phyloP scores from a whole-genome alignment of 2,113 vertebrate species.

The Nansenia antarctica region DNA sequence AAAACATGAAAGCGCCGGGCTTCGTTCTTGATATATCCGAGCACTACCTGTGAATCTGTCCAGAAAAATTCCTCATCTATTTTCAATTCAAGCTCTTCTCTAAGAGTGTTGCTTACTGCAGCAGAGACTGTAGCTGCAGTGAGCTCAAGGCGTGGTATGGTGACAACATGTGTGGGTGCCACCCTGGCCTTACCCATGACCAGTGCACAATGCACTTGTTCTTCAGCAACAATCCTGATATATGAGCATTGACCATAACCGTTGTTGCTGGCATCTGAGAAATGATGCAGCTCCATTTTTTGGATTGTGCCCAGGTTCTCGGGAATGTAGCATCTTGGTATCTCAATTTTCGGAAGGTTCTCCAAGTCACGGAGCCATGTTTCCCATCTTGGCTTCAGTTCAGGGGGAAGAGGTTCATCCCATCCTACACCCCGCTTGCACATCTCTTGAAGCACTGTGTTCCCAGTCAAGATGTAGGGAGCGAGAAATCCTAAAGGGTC shows the following conservation, averaged over 20 bases:
- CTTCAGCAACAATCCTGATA: no score
- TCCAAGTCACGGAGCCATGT: background rate
- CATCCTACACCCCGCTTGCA: conserved; percentile 7
- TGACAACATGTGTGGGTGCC: conserved; percentile 6
- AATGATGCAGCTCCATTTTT: conserved; percentile 9
- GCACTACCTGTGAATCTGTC: no score
- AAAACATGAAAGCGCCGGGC: conserved; percentile 12
- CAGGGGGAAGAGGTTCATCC: conserved; percentile 10
- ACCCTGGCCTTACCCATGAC: conserved; percentile 7
- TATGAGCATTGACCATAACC: conserved; percentile 5
- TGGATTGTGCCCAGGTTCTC: background rate
- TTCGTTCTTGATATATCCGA: no score
- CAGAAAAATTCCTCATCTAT: no score
- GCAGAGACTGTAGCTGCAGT: no score
- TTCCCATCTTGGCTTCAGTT: conserved; percentile 2
- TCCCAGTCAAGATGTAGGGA: conserved; percentile 8
- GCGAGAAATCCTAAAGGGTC: background rate
- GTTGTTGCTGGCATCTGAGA: background rate
- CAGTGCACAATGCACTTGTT: no score
- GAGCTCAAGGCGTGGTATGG: no score
- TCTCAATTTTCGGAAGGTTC: background rate
- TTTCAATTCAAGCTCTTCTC: no score
- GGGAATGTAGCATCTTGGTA: background rate
- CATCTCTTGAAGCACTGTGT: no score
- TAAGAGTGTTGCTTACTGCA: no score